These are phyloP conservation scores for Silvanus unidentatus DNA, from an alignment of 2,888 invertebrate species.

Conservation along the genomic window DNA sequence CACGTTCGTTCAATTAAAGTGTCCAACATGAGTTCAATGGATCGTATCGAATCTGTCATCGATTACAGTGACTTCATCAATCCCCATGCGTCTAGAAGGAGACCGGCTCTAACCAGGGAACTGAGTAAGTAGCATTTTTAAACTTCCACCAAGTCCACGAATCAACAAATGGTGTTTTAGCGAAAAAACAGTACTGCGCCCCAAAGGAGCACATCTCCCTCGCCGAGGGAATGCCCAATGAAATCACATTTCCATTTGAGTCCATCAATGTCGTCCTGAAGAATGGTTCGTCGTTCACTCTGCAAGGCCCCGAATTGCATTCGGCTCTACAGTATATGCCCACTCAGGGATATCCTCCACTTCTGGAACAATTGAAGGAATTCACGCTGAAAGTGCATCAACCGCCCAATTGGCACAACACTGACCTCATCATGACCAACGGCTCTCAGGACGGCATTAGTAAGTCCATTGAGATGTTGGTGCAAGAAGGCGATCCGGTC, in stretches of 20 bases:
- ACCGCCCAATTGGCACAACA: conserved; percentile 57
- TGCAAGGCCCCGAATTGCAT: conserved; percentile 56
- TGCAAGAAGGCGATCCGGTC: conserved; percentile 65
- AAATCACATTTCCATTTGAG: conserved; percentile 63
- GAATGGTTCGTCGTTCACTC: conserved; percentile 50
- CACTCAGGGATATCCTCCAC: conserved; percentile 59
- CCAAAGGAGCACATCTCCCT: conserved; percentile 54
- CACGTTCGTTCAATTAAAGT: too few species aligned
- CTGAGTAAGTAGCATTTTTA: conserved; percentile 48
- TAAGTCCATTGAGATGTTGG: conserved; percentile 64
- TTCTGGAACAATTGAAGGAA: conserved; percentile 55
- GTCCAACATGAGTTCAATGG: conserved; percentile 2
- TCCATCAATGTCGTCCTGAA: conserved; percentile 55
- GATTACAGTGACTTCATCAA: conserved; percentile 50
- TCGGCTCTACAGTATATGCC: conserved; percentile 71
- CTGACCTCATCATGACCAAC: conserved; percentile 62
- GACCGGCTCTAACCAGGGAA: conserved; percentile 50
- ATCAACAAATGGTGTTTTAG: conserved; percentile 33
- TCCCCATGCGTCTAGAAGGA: conserved; percentile 45
- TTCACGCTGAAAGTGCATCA: conserved; percentile 60
- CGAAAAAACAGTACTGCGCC: conserved; percentile 49
- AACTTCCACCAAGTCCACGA: too few species aligned
- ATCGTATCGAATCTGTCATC: conserved; percentile 25
- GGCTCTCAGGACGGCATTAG: conserved; percentile 76
- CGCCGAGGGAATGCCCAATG: conserved; percentile 72